Percentiles rank a stretch among this genome's conserved stretches.
phyloP scores from a whole-genome alignment of 2,113 vertebrate genomes.

The Caretta caretta region DNA sequence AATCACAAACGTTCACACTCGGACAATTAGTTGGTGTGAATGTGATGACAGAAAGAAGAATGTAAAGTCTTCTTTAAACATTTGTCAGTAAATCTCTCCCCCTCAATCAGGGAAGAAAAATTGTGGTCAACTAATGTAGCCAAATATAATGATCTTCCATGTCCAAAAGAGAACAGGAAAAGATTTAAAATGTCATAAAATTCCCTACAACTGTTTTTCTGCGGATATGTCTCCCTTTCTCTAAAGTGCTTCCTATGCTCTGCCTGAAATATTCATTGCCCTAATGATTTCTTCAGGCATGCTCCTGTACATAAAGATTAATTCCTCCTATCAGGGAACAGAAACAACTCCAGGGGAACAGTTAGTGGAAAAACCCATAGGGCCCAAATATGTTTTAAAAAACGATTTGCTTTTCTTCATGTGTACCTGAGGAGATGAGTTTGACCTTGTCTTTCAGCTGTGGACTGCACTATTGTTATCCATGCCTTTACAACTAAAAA shows the following conservation, averaged over 20 bases:
- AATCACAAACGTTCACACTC: not conserved
- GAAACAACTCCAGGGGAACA: conserved; percentile 45
- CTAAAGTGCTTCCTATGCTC: conserved; percentile 58
- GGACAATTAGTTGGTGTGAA: not conserved
- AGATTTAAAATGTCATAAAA: conserved; percentile 72
- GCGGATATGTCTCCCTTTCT: conserved; percentile 66
- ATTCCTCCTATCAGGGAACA: conserved; percentile 45
- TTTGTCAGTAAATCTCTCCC: not conserved
- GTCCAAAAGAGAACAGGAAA: conserved; percentile 56
- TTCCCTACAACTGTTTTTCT: conserved; percentile 64
- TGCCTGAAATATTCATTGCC: conserved; percentile 74
- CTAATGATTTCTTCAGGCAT: conserved; percentile 74
- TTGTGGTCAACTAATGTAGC: conserved; percentile 13
- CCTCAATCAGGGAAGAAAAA: conserved; percentile 31
- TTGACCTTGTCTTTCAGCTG: conserved; percentile 10
- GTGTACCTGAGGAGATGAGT: not conserved
- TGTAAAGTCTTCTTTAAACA: not conserved
- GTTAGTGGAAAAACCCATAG: conserved; percentile 29
- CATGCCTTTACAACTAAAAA: conserved; percentile 23
- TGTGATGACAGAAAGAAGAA: not conserved
- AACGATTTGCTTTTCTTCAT: conserved; percentile 15
- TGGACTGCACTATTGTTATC: not conserved
- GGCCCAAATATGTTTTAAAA: not conserved
- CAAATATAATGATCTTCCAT: conserved; percentile 51
- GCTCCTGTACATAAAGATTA: conserved; percentile 72